Base-by-base conservation (phyloP, 2,888 invertebrate genomes). In the Amiota mariae region DNA sequence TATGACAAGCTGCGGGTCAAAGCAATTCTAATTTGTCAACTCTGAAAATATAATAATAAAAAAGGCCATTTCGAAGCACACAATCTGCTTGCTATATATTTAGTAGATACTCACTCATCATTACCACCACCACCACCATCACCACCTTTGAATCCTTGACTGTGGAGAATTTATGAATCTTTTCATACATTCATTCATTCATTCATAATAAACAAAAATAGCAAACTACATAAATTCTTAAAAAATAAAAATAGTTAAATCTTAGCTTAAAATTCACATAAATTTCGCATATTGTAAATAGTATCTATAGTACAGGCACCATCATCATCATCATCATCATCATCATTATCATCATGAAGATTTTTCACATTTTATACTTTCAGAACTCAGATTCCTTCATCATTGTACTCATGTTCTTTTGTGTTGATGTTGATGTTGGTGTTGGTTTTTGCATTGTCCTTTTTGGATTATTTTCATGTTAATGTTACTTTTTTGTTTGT, bases 261-360 rank as follows among this genome's bases (percentile, higher is more conserved):
- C 66, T 66, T 49, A 66, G 66, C 66, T 66, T 66, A 66, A 2
- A 36, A 20, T 36, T 49, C 20, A 11, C 66, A 66, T 66, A 66
- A 66, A 66, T 66, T 10, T 18, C 49, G 48, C 59, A 8, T 11
- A 20, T 36, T 6, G 36, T 36, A 36, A 36, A 36, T 6, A n/a
- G n/a, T n/a, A 36, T 36, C 36, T 36, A 6, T 6, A 36, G 36
- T 6, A 36, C 8, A 2, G 6, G 2, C 36, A 36, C 0, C 36
- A 36, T 36, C 8, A 36, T 36, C 36, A 36, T 36, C 8, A 36
- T 6, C 0, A 6, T 36, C 2, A 6, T 36, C 6, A 6, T 36
- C 36, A 36, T 36, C 36, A 36, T 36, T 6, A 36, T 36, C 36
- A 36, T 36, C 0, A 36, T 6, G 36, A 6, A 36, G 36, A 36